phyloP scores from a whole-genome alignment of 2,888 invertebrate genomes.

The Drosophila austrosaltans region DNA sequence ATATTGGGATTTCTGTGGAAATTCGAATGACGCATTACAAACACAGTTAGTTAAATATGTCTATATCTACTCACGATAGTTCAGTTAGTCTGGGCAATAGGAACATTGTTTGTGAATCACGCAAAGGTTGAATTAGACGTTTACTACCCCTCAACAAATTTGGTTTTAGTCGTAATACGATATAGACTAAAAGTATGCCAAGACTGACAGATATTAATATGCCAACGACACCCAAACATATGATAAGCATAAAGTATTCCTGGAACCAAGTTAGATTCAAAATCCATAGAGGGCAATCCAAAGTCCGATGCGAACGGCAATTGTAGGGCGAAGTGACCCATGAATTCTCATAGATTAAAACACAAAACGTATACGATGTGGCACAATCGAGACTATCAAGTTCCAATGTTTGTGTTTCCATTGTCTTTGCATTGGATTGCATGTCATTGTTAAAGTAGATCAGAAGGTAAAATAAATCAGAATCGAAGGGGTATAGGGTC shows the following conservation, averaged over 20 bases:
- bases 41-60: too few relatives aligned
- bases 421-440: background rate
- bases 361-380: conserved; percentile 64
- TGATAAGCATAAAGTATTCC: conserved; percentile 37
- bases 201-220: conserved; percentile 50
- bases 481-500: background rate
- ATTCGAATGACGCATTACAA: background rate
- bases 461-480: background rate
- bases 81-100: conserved; percentile 48
- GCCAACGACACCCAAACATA: conserved; percentile 48
- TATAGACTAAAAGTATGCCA: conserved; percentile 58
- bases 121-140: conserved; percentile 37
- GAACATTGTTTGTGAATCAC: conserved; percentile 45
- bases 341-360: conserved; percentile 39
- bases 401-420: background rate
- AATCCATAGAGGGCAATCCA: conserved; percentile 19
- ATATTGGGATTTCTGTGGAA: conserved; percentile 18
- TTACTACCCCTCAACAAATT: conserved; percentile 58
- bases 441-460: background rate
- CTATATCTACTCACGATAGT: conserved; percentile 31
- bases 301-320: conserved; percentile 66
- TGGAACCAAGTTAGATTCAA: conserved; percentile 61
- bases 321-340: conserved; percentile 62
- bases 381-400: conserved; percentile 40
- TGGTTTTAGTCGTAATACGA: conserved; percentile 60